Percentiles rank a stretch among this genome's conserved stretches.
Evolutionary conservation across 2,113 vertebrate genomes (phyloP).

Genomic region (Seriola rivoliana): DNA sequence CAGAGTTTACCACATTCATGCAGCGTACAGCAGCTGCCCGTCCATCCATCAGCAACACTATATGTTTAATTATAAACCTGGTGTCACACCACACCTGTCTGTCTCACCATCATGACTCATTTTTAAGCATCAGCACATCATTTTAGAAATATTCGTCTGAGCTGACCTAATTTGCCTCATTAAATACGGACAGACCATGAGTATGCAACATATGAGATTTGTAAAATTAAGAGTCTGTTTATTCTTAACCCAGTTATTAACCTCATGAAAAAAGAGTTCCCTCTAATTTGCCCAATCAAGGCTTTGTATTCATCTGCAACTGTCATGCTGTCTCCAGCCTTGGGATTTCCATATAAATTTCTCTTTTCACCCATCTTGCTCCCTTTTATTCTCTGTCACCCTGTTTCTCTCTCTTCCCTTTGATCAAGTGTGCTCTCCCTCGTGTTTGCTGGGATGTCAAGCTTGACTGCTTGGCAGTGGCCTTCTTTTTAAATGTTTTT

Average conservation of each 20-base stretch:
- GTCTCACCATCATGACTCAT: neutral
- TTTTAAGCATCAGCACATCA: neutral
- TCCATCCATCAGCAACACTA: constrained; percentile 8
- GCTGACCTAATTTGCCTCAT: neutral
- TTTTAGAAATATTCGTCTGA: constrained; percentile 7
- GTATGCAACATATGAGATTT: neutral
- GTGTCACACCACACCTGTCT: neutral
- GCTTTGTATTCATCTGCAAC: constrained; percentile 37
- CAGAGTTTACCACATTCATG: neutral
- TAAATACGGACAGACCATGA: neutral
- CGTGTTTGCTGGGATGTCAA: constrained; percentile 39
- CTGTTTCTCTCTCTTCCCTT: constrained; percentile 45
- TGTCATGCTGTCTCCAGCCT: neutral
- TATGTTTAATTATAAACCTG: constrained; percentile 1
- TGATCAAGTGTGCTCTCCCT: constrained; percentile 52
- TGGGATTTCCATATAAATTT: constrained; percentile 54
- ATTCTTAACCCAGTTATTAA: constrained; percentile 16
- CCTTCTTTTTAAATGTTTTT: constrained; percentile 65
- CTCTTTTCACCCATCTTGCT: constrained; percentile 27
- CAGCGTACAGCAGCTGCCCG: neutral
- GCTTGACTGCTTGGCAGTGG: constrained; percentile 52
- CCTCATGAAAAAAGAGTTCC: constrained; percentile 14
- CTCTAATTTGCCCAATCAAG: constrained; percentile 12
- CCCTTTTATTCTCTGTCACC: constrained; percentile 19
- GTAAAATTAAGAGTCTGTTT: neutral